phyloP scores from a whole-genome alignment of 2,797 vertebrate genomes.

The Danio tinwini region DNA sequence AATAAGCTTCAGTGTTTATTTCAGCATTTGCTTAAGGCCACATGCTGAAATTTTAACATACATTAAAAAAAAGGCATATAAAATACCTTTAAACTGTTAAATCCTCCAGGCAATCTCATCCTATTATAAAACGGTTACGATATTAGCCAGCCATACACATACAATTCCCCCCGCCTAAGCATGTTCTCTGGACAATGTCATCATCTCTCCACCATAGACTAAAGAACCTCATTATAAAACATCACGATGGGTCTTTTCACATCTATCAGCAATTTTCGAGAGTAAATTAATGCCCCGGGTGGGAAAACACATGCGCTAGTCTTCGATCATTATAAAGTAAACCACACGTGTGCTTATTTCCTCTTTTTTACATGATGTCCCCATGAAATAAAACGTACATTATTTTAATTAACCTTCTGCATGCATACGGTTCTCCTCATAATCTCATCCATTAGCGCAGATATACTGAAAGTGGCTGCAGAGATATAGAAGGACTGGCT shows the following conservation, averaged over 20 bases:
- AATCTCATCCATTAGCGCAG: neutral
- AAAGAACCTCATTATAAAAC: slow-evolving; percentile 43
- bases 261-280: slow-evolving; percentile 35
- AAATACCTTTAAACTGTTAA: slow-evolving; percentile 14
- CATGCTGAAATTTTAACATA: neutral
- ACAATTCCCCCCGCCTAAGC: neutral
- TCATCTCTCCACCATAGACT: slow-evolving; percentile 9
- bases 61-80: slow-evolving; percentile 15
- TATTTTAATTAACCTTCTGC: slow-evolving; percentile 41
- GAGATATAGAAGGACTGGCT: slow-evolving; percentile 8
- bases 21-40: neutral
- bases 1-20: slow-evolving; percentile 15
- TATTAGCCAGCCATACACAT: slow-evolving; percentile 9
- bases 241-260: slow-evolving; percentile 37
- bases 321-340: slow-evolving; percentile 24
- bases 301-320: neutral
- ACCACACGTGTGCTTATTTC: neutral
- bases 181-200: slow-evolving; percentile 19
- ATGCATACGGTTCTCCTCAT: neutral
- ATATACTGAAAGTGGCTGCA: neutral
- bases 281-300: slow-evolving; percentile 31
- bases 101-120: slow-evolving; percentile 7
- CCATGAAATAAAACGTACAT: slow-evolving; percentile 14
- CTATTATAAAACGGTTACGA: slow-evolving; percentile 24
- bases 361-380: neutral